Base-by-base conservation (phyloP, 1,140 invertebrate genomes). In the Scaptomyza pallida region DNA sequence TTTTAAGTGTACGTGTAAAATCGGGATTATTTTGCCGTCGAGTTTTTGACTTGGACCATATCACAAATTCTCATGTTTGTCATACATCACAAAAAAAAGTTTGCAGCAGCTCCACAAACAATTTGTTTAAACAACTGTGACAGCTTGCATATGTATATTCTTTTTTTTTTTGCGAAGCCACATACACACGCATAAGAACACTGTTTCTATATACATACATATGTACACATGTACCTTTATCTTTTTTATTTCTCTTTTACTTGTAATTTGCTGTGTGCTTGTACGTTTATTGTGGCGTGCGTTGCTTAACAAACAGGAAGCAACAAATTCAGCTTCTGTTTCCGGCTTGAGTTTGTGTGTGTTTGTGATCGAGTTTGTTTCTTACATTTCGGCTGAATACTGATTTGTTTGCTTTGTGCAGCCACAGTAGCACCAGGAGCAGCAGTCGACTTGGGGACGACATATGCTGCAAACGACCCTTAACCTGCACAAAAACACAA, bases 111-210 rank as follows among this genome's bases (percentile, higher is more conserved):
- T 43, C 21, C 78, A 44, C 62, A 61, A 88, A 89, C 85, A 89
- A 89, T 89, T 89, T 89, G 86, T 89, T 89, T 89, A 89, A 89
- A 85, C 86, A 89, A 89, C 86, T 85, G 80, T 89, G 86, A 89
- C 86, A 89, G 85, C 86, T 89, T 81, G 86, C 86, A 89, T 85
- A 89, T 89, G 80, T 89, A n/a, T n/a, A n/a, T n/a, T n/a, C n/a
- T n/a, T n/a, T n/a, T n/a, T 77, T 64, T 89, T 76, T 78, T 19
- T 72, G 65, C 19, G 26, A 57, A 72, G 44, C 70, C 37, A 57
- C 54, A 51, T 43, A 54, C 40, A 51, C 45, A 54, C 40, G 43
- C 35, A 76, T 30, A 59, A 17, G 41, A 40, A 52, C 50, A 50
- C 45, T 17, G 41, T 13, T 12, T 5, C 21, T 30, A 13, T 15